A percentile compares a stretch with the other conserved stretches of the same genome.
Conservation (phyloP, 2,888 invertebrate genomes). For the Caenorhabditis sp. region DNA sequence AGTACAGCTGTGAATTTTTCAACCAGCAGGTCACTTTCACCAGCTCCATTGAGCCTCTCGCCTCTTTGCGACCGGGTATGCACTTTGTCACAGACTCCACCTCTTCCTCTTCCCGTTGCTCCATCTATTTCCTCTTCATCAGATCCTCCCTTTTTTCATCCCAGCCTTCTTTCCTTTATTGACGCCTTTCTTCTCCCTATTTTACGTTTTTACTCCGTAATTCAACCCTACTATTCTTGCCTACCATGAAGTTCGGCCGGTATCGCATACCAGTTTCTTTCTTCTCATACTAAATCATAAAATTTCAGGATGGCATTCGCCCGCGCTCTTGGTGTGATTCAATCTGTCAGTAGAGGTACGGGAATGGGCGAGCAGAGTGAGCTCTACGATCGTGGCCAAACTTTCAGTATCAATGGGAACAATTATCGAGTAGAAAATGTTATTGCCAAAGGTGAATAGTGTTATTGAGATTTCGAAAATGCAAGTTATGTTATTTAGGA, state of each 20-base stretch:
- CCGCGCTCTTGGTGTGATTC: constrained; percentile 66
- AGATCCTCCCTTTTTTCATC: constrained; percentile 33
- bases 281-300: background rate
- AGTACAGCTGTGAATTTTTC: background rate
- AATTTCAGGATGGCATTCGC: constrained; percentile 64
- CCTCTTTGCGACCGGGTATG: background rate
- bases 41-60: background rate
- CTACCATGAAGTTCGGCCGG: background rate
- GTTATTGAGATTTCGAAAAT: background rate
- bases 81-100: constrained; percentile 25
- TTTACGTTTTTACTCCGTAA: constrained; percentile 1
- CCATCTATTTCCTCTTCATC: constrained; percentile 11
- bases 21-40: background rate
- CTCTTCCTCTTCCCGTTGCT: constrained; percentile 8
- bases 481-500: constrained; percentile 16
- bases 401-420: constrained; percentile 58
- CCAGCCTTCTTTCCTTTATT: constrained; percentile 21
- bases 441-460: constrained; percentile 57
- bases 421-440: constrained; percentile 62
- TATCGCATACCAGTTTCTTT: background rate
- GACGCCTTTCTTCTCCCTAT: constrained; percentile 14
- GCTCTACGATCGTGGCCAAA: constrained; percentile 65
- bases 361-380: constrained; percentile 60
- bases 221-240: background rate
- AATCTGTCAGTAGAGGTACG: constrained; percentile 62